Conservation (phyloP, 2,113 vertebrate species). For the Notarius quadriscutis region DNA sequence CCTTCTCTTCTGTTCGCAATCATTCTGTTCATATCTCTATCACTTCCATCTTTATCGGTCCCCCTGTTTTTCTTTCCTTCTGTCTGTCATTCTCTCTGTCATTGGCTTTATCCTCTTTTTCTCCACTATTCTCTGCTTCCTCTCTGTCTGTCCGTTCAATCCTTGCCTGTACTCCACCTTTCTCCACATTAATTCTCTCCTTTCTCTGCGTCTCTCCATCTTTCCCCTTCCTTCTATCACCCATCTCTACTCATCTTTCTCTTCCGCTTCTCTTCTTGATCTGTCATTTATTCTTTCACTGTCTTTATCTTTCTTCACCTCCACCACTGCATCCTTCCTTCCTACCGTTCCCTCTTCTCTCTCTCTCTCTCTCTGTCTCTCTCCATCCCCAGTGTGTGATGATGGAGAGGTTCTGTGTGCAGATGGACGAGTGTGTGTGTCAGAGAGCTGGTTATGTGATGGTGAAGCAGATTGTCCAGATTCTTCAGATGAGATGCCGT, state of each 20-base stretch:
- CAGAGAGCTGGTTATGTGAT: slow-evolving; percentile 81
- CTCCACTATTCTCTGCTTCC: neutral
- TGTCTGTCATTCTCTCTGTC: neutral
- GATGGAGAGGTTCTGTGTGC: slow-evolving; percentile 79
- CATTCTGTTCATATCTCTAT: neutral
- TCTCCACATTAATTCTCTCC: neutral
- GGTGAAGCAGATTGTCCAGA: slow-evolving; percentile 82
- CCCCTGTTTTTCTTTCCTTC: neutral
- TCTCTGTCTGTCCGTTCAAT: neutral
- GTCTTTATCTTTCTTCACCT: neutral
- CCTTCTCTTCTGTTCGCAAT: neutral
- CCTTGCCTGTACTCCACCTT: neutral
- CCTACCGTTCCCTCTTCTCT: neutral
- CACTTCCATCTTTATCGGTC: neutral
- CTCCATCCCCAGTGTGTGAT: slow-evolving; percentile 66
- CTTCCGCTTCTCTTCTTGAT: neutral
- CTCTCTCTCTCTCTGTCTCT: neutral
- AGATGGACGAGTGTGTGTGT: slow-evolving; percentile 74
- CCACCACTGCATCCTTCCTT: neutral
- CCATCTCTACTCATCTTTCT: neutral
- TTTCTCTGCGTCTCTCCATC: neutral
- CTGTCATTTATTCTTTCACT: neutral
- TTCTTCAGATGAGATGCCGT: slow-evolving; percentile 71
- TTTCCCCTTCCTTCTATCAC: neutral
- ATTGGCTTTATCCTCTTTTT: neutral